Base-by-base conservation (phyloP, 2,797 vertebrate genomes). In the Coilia nasus region DNA sequence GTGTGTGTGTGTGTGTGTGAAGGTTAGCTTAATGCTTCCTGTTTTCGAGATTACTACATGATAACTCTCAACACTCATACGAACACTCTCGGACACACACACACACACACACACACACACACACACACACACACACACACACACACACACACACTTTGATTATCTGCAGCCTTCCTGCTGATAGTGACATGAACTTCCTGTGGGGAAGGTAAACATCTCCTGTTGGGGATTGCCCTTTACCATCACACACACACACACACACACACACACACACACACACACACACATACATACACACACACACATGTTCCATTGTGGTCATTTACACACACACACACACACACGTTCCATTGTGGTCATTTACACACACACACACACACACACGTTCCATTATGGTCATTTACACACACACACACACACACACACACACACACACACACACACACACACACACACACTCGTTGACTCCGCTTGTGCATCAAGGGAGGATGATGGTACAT, bases 111-210 rank as follows among this genome's bases (percentile, higher is more conserved):
- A 10, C n/a, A 62, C 60, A 62, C n/a, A 9, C n/a, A 60, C 59
- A 21, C 80, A 56, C 67, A 23, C 23, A 41, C 75, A 81, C 56
- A 44, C 57, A 60, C 9, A 60, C 21, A 60, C 59, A 60, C 21
- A 60, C 21, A 60, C 21, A 60, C n/a, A 60, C 59, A 60, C 59
- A 60, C 59, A 23, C n/a, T n/a, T 25, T 23, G 9, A 64, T 21
- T 64, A 64, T 25, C 44, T 64, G 59, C n/a, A 64, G 35, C 46
- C 60, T 28, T 57, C 59, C 35, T 81, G 78, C 78, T 46, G 41
- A 81, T 47, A 81, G 78, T 47, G 21, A 81, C 78, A 44, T 47
- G 41, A 81, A 81, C n/a, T 44, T 81, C 59, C 35, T 64, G 25
- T 64, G n/a, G 59, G 35, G 15, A 31, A 56, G 25, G 21, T 82